These are phyloP conservation scores for Butorides virescens DNA, from an alignment of 2,113 vertebrate species.

Conservation along the genomic window DNA sequence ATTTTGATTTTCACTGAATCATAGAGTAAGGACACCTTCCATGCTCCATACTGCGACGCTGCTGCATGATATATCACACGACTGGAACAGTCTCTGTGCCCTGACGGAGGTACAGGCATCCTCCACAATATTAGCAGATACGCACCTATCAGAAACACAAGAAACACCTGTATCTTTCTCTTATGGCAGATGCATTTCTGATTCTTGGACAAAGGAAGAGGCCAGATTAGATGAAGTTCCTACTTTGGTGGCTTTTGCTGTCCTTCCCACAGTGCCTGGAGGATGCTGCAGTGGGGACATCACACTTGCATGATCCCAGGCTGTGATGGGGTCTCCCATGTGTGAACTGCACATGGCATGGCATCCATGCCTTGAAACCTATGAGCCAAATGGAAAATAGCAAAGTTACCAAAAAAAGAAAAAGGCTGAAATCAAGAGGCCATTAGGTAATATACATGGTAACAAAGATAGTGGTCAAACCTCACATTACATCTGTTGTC, in stretches of 20 bases:
- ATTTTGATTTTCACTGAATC: background rate
- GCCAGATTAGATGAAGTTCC: background rate
- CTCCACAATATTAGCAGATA: background rate
- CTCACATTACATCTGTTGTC: background rate
- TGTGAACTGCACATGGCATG: background rate
- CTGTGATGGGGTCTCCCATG: background rate
- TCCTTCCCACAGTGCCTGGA: background rate
- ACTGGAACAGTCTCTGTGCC: background rate
- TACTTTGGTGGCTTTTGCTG: background rate
- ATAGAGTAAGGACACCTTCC: background rate
- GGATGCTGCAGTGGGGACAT: background rate
- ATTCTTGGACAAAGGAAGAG: background rate
- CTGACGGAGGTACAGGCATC: background rate
- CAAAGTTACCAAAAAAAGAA: background rate
- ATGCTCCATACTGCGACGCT: background rate
- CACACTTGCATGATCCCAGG: too few species aligned
- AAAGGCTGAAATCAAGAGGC: background rate
- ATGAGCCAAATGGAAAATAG: background rate
- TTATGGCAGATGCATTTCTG: background rate
- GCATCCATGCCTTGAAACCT: background rate
- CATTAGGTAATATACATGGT: background rate
- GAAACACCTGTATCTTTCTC: background rate
- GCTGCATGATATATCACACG: background rate
- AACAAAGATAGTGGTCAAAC: background rate
- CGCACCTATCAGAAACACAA: accelerated